Evolutionary conservation across 2,797 vertebrate genomes (phyloP).

Genomic region (Rhincodon typus): DNA sequence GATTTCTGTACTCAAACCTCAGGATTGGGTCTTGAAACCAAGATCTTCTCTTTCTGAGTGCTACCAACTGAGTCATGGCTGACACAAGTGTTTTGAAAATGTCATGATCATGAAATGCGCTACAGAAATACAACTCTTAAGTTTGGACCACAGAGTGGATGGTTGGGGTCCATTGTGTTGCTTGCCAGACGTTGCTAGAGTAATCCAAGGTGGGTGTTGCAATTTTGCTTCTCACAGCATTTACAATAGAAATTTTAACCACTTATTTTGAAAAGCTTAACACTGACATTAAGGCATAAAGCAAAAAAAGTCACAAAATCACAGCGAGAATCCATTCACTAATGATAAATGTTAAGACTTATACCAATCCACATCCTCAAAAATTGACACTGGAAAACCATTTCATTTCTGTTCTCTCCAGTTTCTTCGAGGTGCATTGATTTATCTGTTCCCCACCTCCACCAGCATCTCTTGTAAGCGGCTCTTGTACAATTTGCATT

Average conservation of each 20-base stretch:
- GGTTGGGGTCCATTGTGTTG: neutral
- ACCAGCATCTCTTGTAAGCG: neutral
- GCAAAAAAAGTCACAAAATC: no score
- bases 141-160: neutral
- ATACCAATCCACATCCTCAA: neutral
- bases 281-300: neutral
- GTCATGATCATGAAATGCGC: neutral
- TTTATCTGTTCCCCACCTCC: neutral
- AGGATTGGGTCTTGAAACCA: neutral
- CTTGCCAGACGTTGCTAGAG: neutral
- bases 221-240: neutral
- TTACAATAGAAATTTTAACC: neutral
- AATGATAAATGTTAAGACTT: neutral
- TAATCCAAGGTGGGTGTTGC: neutral
- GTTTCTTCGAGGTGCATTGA: neutral
- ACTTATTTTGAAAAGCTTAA: neutral
- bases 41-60: neutral
- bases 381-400: neutral
- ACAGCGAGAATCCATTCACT: neutral
- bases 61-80: neutral
- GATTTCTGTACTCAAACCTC: neutral
- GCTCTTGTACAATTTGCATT: constrained; percentile 6
- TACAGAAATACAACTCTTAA: neutral
- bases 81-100: neutral
- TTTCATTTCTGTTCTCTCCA: neutral